Evolutionary conservation across 1,140 invertebrate genomes (phyloP), one percentile per base, ranked within the genome.

Genomic region (Tetraneura akinire): DNA sequence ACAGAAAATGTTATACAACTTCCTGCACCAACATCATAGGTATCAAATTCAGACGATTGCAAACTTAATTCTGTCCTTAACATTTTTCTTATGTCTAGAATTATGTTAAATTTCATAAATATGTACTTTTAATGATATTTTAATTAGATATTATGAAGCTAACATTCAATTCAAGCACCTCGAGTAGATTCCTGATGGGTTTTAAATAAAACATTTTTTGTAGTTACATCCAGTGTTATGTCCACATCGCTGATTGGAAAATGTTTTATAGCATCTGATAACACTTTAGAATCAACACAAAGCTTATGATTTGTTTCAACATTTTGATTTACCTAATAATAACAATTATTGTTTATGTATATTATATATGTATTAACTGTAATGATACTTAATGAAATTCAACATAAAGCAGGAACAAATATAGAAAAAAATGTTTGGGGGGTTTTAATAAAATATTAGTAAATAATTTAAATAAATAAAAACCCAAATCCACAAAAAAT

Each of bases 181-280:
- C 74, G n/a, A 60, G 55, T 47, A 45, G 74, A 78, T 78, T 78
- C 74, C 1, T 37, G 16, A 42, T 78, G 74, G 3, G 47, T 78
- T 78, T 57, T 78, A 2, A 78, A 29, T 26, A 78, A 47, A 3
- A 78, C 74, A 47, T 60, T 62, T 62, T 45, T 23, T 47, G 55
- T 16, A 23, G 74, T 78, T 29, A 78, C 74, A 26, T 62, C 42
- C n/a, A 78, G 13, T 45, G 74, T 78, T 62, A 78, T 78, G 21
- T 78, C 74, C 1, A 13, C 26, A 62, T 78, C 74, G 47, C 55
- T 78, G 10, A 62, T 78, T 45, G 60, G 55, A 4, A 78, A 78
- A 78, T 78, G 74, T 78, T 78, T 78, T 18, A 78, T 55, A 23
- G 74, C 74, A 62, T 55, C 55, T n/a, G 55, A 78, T 29, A 78